phyloP scores from a whole-genome alignment of 2,113 vertebrate genomes.

The Nothocercus nigrocapillus region DNA sequence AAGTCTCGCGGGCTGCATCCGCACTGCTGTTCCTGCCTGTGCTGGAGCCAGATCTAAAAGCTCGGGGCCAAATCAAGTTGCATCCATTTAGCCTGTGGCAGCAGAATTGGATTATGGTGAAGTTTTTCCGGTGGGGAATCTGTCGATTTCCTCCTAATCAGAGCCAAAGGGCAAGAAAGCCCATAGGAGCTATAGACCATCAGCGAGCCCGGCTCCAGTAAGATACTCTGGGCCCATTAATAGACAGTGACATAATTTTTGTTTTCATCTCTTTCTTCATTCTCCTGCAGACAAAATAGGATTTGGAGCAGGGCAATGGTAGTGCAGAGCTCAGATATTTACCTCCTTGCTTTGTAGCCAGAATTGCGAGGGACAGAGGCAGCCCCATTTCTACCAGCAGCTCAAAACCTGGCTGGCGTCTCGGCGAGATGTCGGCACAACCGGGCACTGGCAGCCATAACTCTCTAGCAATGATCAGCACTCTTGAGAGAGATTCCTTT shows the following conservation, averaged over 20 bases:
- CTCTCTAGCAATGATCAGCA: not conserved
- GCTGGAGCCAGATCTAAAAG: not conserved
- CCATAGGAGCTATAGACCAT: not conserved
- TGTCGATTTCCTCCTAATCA: not conserved
- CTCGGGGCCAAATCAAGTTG: not conserved
- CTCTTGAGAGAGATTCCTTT: not conserved
- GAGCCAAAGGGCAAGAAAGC: accelerated
- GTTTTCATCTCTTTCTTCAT: too few species aligned
- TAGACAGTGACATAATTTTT: too few species aligned
- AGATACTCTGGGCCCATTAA: not conserved
- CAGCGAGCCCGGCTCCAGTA: not conserved
- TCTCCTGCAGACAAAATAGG: too few species aligned
- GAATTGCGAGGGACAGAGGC: not conserved
- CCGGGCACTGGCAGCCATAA: not conserved
- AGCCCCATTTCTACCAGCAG: not conserved
- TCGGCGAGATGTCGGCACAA: not conserved
- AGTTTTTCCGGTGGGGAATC: not conserved
- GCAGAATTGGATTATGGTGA: not conserved
- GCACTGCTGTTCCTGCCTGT: not conserved
- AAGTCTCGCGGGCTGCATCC: not conserved
- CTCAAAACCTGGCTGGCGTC: not conserved
- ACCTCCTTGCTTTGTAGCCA: not conserved
- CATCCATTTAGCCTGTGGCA: not conserved
- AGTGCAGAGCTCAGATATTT: not conserved
- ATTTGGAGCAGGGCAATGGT: not conserved